A percentile compares a stretch with the other conserved stretches of the same genome.
Evolutionary conservation across 2,797 vertebrate species (phyloP).

Genomic region (Sebastes elongatus): DNA sequence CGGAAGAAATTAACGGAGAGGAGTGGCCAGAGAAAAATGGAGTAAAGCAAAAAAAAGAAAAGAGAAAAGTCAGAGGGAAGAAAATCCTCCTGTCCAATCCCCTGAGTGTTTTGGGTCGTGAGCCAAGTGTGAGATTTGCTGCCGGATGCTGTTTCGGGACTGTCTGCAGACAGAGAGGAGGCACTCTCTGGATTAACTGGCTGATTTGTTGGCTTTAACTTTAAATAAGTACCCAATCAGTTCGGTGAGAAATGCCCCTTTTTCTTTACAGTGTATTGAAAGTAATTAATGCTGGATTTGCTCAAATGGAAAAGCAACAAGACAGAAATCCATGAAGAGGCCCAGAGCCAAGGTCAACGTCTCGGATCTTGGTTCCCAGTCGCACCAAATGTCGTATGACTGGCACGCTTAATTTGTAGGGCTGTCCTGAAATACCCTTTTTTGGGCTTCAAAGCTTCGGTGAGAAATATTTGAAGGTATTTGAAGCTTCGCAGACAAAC

Average conservation of each 20-base stretch:
- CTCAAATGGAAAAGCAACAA: background rate
- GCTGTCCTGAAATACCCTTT: too few relatives aligned
- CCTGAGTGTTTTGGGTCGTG: slow-evolving; percentile 37
- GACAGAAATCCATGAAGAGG: background rate
- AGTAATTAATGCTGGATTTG: slow-evolving; percentile 3
- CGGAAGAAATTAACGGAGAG: background rate
- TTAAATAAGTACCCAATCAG: slow-evolving; percentile 36
- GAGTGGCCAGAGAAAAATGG: background rate
- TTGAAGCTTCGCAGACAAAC: too few relatives aligned
- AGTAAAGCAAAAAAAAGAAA: background rate
- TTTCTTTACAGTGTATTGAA: background rate
- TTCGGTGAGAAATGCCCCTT: background rate
- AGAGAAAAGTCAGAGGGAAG: background rate
- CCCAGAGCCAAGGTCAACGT: background rate
- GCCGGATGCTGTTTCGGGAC: slow-evolving; percentile 37
- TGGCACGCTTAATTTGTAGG: too few relatives aligned
- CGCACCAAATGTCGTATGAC: too few relatives aligned
- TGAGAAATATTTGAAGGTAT: too few relatives aligned
- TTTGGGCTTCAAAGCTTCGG: too few relatives aligned
- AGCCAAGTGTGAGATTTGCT: slow-evolving; percentile 66
- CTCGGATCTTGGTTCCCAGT: background rate
- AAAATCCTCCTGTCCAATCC: slow-evolving; percentile 40
- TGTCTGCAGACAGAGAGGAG: slow-evolving; percentile 18
- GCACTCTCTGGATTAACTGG: slow-evolving; percentile 58
- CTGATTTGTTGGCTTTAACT: slow-evolving; percentile 56